Base-by-base conservation (phyloP, 2,888 invertebrate species). In the Dendrolimus houi region DNA sequence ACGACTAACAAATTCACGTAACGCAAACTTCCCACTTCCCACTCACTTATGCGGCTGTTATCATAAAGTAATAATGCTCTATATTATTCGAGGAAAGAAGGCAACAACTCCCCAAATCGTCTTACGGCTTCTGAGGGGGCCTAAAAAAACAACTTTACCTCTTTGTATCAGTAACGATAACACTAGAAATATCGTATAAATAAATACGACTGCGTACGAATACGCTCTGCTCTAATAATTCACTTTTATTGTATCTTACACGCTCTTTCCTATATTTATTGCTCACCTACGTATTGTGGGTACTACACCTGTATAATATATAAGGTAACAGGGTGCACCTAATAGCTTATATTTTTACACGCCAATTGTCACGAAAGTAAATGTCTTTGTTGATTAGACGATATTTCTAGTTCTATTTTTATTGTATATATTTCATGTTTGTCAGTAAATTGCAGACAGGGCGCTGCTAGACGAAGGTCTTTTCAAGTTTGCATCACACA, bases 231-330 rank as follows among this genome's bases (percentile, higher is more conserved):
- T 77, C 76, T 85, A 87, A 88, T 89, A 89, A 86, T 82, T 89
- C 88, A 88, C 84, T 87, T 89, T 88, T 88, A 88, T 88, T 87
- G 83, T 88, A 85, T 86, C 85, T 85, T 83, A 85, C 84, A 80
- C 86, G 85, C 86, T 86, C 84, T 87, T 85, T 82, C 77, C 81
- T 75, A 75, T 87, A 87, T 88, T 88, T 88, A 88, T 88, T 75
- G 81, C 83, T 79, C 83, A 83, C 86, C 87, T 87, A 78, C 76
- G 75, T 74, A 75, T 81, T 82, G 81, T 80, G 75, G 77, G 75
- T 77, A 74, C 72, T 74, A 77, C 77, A 79, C 79, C 78, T 83
- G 80, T 81, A 81, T 85, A 83, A 85, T 81, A 80, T 85, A 84
- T 83, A 78, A 81, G 75, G 82, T 83, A 71, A 75, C 81, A 77